Evolutionary conservation across 2,888 invertebrate species (phyloP), one percentile per base, ranked within the genome.

Genomic region (Alitta virens): DNA sequence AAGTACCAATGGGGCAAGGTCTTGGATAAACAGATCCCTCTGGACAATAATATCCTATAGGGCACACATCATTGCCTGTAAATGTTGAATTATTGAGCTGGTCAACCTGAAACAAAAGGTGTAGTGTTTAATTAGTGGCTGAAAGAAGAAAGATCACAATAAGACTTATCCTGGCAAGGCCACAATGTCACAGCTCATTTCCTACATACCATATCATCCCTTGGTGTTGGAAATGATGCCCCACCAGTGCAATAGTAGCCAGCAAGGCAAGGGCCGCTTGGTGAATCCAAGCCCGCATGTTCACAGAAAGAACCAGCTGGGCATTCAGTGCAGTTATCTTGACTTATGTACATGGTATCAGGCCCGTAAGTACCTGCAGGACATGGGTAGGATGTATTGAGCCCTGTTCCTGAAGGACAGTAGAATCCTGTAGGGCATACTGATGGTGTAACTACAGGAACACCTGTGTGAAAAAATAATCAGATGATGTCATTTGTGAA

Each of bases 31-130:
- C 68, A 5, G 77, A 74, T 24, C 75, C 76, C 51, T 73, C 75
- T 12, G 74, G 68, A 67, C 80, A 80, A 67, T 74, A 80, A 67
- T 77, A 78, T 27, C 80, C 80, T 12, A 72, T 62, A 1, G 80
- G 80, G 64, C 80, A 80, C 2, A 71, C 63, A 66, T 78, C 76
- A 67, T 79, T 79, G 16, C 78, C 79, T 50, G 76, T 76, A 70
- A 73, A 78, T 21, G 73, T 72, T 0, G 61, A 58, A 59, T 73
- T 75, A 67, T 75, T 71, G 14, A 56, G 66, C 7, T 55, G 56
- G 57, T 78, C 69, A 21, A 78, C 75, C 78, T 78, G 65, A 24
- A 64, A 60, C 40, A 23, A 33, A 33, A 7, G 5, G 33, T 12
- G 12, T n/a, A n/a, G n/a, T n/a, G n/a, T n/a, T n/a, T n/a, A n/a